These are phyloP conservation scores for Pavo muticus DNA, from an alignment of 2,113 vertebrate species.

Conservation along the genomic window DNA sequence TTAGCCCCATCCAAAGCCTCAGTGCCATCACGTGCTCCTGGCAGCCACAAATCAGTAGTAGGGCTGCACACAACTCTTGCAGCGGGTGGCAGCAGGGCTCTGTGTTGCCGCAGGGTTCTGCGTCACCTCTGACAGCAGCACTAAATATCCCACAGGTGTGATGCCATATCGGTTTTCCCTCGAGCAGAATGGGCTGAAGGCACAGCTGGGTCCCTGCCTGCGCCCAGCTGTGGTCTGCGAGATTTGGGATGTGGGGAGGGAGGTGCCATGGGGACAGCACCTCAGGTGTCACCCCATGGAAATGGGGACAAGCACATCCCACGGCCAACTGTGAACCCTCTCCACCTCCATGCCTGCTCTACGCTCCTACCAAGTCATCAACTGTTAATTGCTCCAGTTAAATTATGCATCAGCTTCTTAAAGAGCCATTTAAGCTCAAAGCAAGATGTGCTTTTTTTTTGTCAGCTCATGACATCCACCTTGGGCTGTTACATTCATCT, in stretches of 20 bases:
- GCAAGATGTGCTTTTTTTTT: background rate
- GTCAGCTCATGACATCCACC: background rate
- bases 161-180: accelerated
- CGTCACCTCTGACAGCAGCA: background rate
- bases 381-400: constrained; percentile 4
- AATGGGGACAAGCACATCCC: background rate
- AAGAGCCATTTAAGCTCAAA: constrained; percentile 23
- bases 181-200: background rate
- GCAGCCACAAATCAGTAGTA: background rate
- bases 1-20: background rate
- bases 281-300: accelerated
- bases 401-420: constrained; percentile 67
- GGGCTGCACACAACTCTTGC: background rate
- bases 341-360: accelerated
- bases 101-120: background rate
- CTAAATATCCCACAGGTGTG: accelerated
- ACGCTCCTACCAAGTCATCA: background rate
- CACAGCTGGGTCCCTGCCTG: background rate
- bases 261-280: background rate
- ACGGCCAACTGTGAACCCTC: accelerated
- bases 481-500: constrained; percentile 20
- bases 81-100: background rate
- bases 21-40: background rate
- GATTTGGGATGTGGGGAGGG: background rate
- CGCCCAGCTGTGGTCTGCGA: background rate